Base-by-base conservation (phyloP, 2,113 vertebrate genomes). In the Carettochelys insculpta region DNA sequence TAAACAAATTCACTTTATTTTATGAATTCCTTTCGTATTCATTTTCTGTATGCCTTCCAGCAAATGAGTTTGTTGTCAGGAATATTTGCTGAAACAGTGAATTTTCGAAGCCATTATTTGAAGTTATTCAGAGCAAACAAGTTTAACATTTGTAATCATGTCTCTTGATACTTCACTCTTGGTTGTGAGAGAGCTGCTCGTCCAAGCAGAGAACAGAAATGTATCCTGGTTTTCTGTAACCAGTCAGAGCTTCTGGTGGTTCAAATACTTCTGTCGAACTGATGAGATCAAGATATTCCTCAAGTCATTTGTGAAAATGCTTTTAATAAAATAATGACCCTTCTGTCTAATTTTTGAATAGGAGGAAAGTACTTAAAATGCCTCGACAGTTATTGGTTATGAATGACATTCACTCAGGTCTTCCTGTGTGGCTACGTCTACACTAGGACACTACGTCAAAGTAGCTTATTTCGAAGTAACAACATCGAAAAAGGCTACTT, bases 381-480 rank as follows among this genome's bases (percentile, higher is more conserved):
- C 52, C 75, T 56, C 41, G 45, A 52, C 50, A 77, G 51, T 84
- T 77, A 71, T 86, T 76, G 85, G 54, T 45, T 51, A n/a, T 87
- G 53, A 94, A 92, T 92, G 89, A 92, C 6, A 20, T 76, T 81
- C 68, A 93, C 83, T 93, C 82, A 24, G 54, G 47, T 94, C 45
- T 71, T 90, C n/a, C n/a, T n/a, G n/a, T n/a, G n/a, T n/a, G n/a
- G n/a, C n/a, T n/a, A n/a, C n/a, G n/a, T n/a, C n/a, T n/a, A n/a
- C n/a, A n/a, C n/a, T n/a, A n/a, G n/a, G n/a, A n/a, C n/a, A n/a
- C n/a, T n/a, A n/a, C n/a, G n/a, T n/a, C n/a, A n/a, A n/a, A n/a
- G n/a, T n/a, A n/a, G n/a, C n/a, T n/a, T n/a, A n/a, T n/a, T n/a
- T n/a, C n/a, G n/a, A n/a, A n/a, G n/a, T n/a, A n/a, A n/a, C n/a